Evolutionary conservation across 2,113 vertebrate species (phyloP), one percentile per base, ranked within the genome.

Genomic region (Xenopus laevis): DNA sequence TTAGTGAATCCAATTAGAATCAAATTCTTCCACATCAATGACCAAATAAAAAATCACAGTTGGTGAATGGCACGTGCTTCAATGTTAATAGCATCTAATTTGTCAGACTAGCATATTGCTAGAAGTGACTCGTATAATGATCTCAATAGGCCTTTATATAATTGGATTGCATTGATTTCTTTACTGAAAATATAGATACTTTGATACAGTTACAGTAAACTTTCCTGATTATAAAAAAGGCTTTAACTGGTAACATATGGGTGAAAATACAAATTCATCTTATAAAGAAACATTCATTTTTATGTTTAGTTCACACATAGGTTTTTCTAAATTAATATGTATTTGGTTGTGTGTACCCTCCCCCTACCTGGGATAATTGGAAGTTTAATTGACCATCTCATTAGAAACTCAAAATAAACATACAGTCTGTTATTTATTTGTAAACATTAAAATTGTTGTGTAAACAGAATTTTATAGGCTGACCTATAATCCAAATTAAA

Each of bases 151-250:
- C 61, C 66, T 77, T 53, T 44, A 64, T 61, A 62, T 77, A 77
- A 77, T 77, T 77, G 67, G 59, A 77, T 77, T 70, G 15, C 68
- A 77, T 77, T 77, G 67, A 70, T 77, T 77, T 68, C 46, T 62
- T 70, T 57, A 45, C n/a, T 53, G n/a, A 30, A 64, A 70, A 64
- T 77, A 64, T 57, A 77, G 30, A 64, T 30, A 46, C 50, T 27
- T 15, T 47, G 13, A 62, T 21, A 53, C 17, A 23, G 23, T 27
- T 27, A 4, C 72, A n/a, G 64, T 23, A 69, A 45, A 59, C 57
- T 64, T 20, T 70, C 40, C 53, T 55, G 57, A 68, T 62, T 33
- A 50, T 20, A 10, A 52, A 2, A 65, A 55, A n/a, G 13, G 15
- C 2, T 55, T 55, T 55, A 55, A 55, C 53, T 55, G 53, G 53